phyloP scores from a whole-genome alignment of 64 coral and sea anemone genomes.

The Pocillopora verrucosa region DNA sequence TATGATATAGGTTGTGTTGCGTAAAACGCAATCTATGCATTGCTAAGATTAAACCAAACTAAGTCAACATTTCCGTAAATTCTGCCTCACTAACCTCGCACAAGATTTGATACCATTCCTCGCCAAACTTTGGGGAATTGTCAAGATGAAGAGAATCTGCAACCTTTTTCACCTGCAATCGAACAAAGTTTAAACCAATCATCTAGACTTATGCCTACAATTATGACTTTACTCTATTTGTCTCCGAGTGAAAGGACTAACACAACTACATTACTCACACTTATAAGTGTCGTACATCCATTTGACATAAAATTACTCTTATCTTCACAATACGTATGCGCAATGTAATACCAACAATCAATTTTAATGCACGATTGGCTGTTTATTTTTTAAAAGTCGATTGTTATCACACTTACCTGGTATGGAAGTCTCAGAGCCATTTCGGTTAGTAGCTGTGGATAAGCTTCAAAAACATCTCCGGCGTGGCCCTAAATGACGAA shows the following conservation, averaged over 20 bases:
- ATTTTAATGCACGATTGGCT: neutral
- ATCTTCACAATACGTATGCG: neutral
- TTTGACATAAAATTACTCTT: neutral
- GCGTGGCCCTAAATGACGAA: constrained; percentile 75
- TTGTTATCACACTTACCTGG: constrained; percentile 45
- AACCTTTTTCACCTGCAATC: constrained; percentile 89
- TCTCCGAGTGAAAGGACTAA: neutral
- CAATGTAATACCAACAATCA: no score
- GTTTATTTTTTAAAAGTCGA: neutral
- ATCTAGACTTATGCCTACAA: no score
- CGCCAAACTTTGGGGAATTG: constrained; percentile 62
- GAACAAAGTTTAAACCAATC: neutral
- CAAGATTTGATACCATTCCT: constrained; percentile 90
- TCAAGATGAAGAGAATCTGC: constrained; percentile 70
- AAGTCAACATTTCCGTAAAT: neutral
- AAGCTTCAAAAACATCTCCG: constrained; percentile 96
- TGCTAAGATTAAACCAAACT: neutral
- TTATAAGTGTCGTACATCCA: neutral
- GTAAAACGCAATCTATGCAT: no score
- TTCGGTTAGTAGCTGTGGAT: constrained; percentile 93
- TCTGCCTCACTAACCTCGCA: constrained; percentile 72
- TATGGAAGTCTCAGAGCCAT: constrained; percentile 94
- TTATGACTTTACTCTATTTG: no score
- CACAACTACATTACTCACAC: neutral
- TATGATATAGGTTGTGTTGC: no score